Conservation (phyloP, 2,888 invertebrate species). For the Ectemnius lituratus region DNA sequence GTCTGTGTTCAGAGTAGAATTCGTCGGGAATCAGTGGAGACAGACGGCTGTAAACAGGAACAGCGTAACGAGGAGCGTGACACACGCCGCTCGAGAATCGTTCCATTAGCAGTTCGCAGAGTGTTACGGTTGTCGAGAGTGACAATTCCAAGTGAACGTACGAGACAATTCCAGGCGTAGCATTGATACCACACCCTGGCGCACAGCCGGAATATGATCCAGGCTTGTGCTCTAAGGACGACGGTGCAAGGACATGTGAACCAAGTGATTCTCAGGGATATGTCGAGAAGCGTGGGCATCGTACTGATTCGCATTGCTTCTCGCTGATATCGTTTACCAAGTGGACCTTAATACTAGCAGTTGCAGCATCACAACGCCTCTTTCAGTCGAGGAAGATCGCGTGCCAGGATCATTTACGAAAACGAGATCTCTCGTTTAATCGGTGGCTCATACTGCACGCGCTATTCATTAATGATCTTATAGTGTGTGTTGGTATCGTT, state of each 20-base stretch:
- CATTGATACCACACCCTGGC: slow-evolving; percentile 39
- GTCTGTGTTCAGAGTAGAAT: too few relatives aligned
- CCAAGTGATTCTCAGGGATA: slow-evolving; percentile 39
- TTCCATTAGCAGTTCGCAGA: slow-evolving; percentile 32
- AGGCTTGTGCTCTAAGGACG: slow-evolving; percentile 41
- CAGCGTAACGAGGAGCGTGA: slow-evolving; percentile 39
- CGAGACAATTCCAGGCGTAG: slow-evolving; percentile 38
- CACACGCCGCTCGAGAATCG: slow-evolving; percentile 29
- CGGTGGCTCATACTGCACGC: slow-evolving; percentile 29
- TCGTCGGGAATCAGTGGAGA: neutral
- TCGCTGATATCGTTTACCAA: slow-evolving; percentile 38
- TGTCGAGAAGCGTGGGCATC: slow-evolving; percentile 55
- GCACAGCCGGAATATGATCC: slow-evolving; percentile 30
- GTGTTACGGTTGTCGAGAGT: slow-evolving; percentile 34
- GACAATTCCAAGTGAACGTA: slow-evolving; percentile 48
- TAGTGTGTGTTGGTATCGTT: slow-evolving; percentile 48
- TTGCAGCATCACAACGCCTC: slow-evolving; percentile 37
- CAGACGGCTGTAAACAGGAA: too few relatives aligned
- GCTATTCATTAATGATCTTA: slow-evolving; percentile 58
- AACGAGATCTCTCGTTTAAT: slow-evolving; percentile 51
- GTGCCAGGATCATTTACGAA: slow-evolving; percentile 41
- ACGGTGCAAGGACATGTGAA: slow-evolving; percentile 45
- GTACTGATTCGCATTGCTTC: slow-evolving; percentile 53
- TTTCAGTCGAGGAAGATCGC: slow-evolving; percentile 52
- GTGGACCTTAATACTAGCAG: slow-evolving; percentile 48